Base-by-base conservation (phyloP, 2,888 invertebrate genomes). In the Ryuthela nishihirai region DNA sequence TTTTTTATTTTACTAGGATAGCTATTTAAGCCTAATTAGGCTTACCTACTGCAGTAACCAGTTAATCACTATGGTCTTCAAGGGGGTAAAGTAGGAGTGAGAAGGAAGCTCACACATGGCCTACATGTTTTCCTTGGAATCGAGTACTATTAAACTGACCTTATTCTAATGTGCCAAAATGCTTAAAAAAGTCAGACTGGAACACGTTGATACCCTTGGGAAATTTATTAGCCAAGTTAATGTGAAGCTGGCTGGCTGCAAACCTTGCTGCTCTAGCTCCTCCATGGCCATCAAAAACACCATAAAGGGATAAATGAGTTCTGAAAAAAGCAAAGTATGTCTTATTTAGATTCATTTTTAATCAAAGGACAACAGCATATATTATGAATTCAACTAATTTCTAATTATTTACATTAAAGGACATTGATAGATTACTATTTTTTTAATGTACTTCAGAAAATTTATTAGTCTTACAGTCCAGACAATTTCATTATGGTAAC, bases 281-380 rank as follows among this genome's bases (percentile, higher is more conserved):
- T 32, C 72, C 76, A 65, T 79, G 79, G 3, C 79, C 79, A 69
- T 79, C 79, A 70, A 75, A 78, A 34, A 79, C 75, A 21, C 72
- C 77, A 65, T 74, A 78, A 47, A 74, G 69, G 1, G 76, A 70
- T 18, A 74, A 55, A 3, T 74, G 69, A 25, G 64, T 65, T 32
- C 75, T 75, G 68, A 15, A 69, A 67, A 29, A 48, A 39, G 42
- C 55, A 60, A 47, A 24, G n/a, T n/a, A n/a, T n/a, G n/a, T n/a
- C n/a, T n/a, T n/a, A n/a, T n/a, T n/a, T n/a, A n/a, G n/a, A n/a
- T n/a, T n/a, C n/a, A n/a, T n/a, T n/a, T n/a, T n/a, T n/a, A n/a
- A n/a, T n/a, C n/a, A n/a, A n/a, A n/a, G n/a, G n/a, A n/a, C n/a
- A n/a, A n/a, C n/a, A n/a, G n/a, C n/a, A n/a, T n/a, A n/a, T n/a